Base-by-base conservation (phyloP, 2,797 vertebrate genomes). In the Hippopotamyrus pictus region DNA sequence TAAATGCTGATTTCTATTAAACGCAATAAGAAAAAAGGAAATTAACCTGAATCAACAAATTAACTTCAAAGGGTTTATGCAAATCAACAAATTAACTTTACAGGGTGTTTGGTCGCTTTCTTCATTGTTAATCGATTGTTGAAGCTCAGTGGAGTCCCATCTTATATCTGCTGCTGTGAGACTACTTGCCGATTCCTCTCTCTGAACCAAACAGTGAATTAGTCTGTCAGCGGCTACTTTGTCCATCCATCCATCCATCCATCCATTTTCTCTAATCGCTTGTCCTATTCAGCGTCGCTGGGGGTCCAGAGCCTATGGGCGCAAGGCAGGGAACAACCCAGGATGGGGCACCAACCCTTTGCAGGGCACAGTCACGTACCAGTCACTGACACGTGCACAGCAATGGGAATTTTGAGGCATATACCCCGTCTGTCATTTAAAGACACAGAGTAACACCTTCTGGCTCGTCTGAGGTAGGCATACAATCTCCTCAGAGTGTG, bases 401-500 rank as follows among this genome's bases (percentile, higher is more conserved):
- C 79, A 14, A 48, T 0, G 8, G 44, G 9, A 19, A 48, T n/a
- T 48, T 25, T 48, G 44, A 17, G 48, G 62, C 57, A 29, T 29
- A 73, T 73, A 50, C 48, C 29, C 50, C 25, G 4, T 22, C 8
- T 59, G 73, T 29, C 33, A 88, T 62, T 51, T 88, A 33, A 51
- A 19, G 51, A 19, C 54, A 37, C 19, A n/a, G 14, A 33, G 85
- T 57, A 88, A 91, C 90, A 90, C 89, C 85, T 86, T 44, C 89
- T 90, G 88, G 79, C 90, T 65, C 1, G 41, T 90, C 88, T 87
- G 57, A 76, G 87, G 88, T 6, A 29, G 87, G 22, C 12, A 19
- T 88, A 54, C 90, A 87, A 89, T 90, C 89, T 92, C 76, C 88
- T 29, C 57, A 89, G 86, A 90, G 59, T 87, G 88, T 22, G 62